These are phyloP conservation scores for Anas georgica DNA, from an alignment of 2,797 vertebrate species.

Conservation along the genomic window DNA sequence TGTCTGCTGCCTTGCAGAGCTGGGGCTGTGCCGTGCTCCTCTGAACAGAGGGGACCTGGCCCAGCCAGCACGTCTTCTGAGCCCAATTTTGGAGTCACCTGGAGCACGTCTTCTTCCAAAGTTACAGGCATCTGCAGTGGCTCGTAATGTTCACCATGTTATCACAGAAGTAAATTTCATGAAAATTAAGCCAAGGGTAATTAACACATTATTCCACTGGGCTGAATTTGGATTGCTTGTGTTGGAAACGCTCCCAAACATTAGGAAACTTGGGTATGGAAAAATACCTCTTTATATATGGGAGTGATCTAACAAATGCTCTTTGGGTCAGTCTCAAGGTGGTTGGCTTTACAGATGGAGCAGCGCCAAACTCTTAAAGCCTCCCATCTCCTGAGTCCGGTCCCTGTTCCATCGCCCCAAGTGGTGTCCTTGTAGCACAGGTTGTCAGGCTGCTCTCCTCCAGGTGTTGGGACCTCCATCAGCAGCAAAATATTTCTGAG, in stretches of 20 bases:
- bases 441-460: background rate
- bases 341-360: background rate
- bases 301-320: background rate
- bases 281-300: background rate
- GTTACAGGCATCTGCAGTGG: background rate
- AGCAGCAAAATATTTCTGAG: background rate
- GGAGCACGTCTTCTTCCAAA: background rate
- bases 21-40: fast-evolving
- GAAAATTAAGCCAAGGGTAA: background rate
- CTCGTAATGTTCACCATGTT: background rate
- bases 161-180: background rate
- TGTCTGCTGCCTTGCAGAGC: fast-evolving
- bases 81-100: background rate
- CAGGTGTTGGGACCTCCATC: background rate
- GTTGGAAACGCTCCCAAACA: background rate
- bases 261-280: background rate
- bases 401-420: background rate
- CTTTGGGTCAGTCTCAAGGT: background rate
- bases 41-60: background rate
- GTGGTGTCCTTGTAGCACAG: background rate
- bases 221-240: background rate
- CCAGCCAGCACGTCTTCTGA: background rate
- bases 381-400: fast-evolving
- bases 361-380: background rate
- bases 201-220: background rate